phyloP scores from a whole-genome alignment of 2,888 invertebrate species.

The Mythimna albipuncta region DNA sequence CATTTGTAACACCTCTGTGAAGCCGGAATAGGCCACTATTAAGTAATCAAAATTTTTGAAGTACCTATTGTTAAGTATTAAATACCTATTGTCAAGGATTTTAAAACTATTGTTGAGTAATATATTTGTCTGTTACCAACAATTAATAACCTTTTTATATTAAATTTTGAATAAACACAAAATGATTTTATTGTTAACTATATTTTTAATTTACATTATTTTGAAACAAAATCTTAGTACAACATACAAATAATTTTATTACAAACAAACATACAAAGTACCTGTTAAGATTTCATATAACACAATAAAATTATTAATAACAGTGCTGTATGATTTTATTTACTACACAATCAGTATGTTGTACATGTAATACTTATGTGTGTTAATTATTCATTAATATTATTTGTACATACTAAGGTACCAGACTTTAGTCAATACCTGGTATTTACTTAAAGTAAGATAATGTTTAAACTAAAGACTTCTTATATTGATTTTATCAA shows the following conservation, averaged over 20 bases:
- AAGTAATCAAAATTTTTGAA: no score
- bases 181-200: background rate
- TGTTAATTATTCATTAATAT: constrained; percentile 39
- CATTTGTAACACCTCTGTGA: no score
- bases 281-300: constrained; percentile 21
- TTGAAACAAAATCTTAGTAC: background rate
- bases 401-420: constrained; percentile 26
- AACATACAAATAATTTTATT: background rate
- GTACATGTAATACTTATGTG: constrained; percentile 21
- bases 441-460: constrained; percentile 10
- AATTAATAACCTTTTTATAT: no score
- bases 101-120: no score
- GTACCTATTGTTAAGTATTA: no score
- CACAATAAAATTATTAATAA: constrained; percentile 42
- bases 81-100: no score
- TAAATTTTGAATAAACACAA: background rate
- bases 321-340: constrained; percentile 39
- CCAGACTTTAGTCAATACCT: constrained; percentile 21
- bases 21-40: no score
- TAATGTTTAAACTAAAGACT: constrained; percentile 3
- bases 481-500: constrained; percentile 6
- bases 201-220: background rate
- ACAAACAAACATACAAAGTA: constrained; percentile 27
- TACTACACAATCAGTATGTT: constrained; percentile 36
- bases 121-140: background rate